Evolutionary conservation across 2,888 invertebrate species (phyloP).

Genomic region (Deilephila porcellus): DNA sequence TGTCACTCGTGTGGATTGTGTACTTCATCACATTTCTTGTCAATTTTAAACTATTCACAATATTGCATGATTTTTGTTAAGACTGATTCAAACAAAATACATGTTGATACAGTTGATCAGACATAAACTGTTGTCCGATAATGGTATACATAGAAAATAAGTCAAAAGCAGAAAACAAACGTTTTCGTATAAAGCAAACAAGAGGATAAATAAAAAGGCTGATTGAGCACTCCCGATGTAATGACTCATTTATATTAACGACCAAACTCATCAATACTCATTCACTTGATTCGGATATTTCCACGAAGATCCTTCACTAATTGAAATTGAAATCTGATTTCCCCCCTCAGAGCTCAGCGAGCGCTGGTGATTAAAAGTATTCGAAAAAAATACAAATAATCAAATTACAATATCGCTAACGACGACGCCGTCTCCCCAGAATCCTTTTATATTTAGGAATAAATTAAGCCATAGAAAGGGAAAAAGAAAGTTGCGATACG

Average conservation of each 20-base stretch:
- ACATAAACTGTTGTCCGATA: neutral
- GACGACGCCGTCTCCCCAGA: constrained; percentile 75
- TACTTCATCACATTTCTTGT: too few species aligned
- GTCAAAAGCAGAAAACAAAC: constrained; percentile 39
- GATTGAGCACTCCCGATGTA: constrained; percentile 65
- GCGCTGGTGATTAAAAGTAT: constrained; percentile 82
- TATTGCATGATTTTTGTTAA: too few species aligned
- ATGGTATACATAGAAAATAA: constrained; percentile 34
- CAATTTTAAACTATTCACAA: too few species aligned
- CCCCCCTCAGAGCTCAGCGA: constrained; percentile 66
- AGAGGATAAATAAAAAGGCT: constrained; percentile 60
- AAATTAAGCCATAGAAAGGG: constrained; percentile 77
- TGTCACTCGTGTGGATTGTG: neutral
- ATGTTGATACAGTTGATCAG: neutral
- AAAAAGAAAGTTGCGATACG: constrained; percentile 53
- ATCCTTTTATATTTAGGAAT: constrained; percentile 84
- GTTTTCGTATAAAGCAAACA: constrained; percentile 48
- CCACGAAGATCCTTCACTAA: constrained; percentile 79
- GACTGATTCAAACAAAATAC: neutral
- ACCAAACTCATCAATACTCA: constrained; percentile 81
- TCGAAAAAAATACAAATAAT: constrained; percentile 85
- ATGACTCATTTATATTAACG: constrained; percentile 80
- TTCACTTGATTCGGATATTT: constrained; percentile 74
- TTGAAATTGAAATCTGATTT: constrained; percentile 85
- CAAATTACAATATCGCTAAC: constrained; percentile 86